phyloP scores from a whole-genome alignment of 2,113 vertebrate species.

The Alces alces region DNA sequence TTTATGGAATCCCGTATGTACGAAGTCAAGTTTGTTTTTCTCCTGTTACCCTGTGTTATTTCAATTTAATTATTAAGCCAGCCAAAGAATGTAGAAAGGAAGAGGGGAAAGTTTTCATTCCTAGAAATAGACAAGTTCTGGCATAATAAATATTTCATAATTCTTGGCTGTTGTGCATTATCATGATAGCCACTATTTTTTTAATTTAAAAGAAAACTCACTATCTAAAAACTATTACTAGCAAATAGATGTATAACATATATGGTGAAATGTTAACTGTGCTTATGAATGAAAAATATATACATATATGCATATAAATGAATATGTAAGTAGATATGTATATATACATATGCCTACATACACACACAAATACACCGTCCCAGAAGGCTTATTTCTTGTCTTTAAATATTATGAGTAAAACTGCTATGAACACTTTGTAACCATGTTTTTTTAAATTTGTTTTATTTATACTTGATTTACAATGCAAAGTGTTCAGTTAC shows the following conservation, averaged over 20 bases:
- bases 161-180: not conserved
- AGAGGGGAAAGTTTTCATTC: not conserved
- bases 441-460: not conserved
- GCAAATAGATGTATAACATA: not conserved
- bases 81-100: not conserved
- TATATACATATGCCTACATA: not conserved
- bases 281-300: not conserved
- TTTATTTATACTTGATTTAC: not conserved
- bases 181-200: not conserved
- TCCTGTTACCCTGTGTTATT: not conserved
- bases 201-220: not conserved
- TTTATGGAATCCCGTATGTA: not conserved
- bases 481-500: not conserved
- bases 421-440: not conserved
- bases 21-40: not conserved
- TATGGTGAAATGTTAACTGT: not conserved
- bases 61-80: not conserved
- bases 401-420: not conserved
- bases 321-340: not conserved
- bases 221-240: not conserved
- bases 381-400: not conserved
- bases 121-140: not conserved
- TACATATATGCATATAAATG: not conserved
- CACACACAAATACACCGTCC: not conserved
- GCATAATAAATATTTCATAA: not conserved